Evolutionary conservation across 2,888 invertebrate species (phyloP), one percentile per base, ranked within the genome.

Genomic region (Micropterix aruncella): DNA sequence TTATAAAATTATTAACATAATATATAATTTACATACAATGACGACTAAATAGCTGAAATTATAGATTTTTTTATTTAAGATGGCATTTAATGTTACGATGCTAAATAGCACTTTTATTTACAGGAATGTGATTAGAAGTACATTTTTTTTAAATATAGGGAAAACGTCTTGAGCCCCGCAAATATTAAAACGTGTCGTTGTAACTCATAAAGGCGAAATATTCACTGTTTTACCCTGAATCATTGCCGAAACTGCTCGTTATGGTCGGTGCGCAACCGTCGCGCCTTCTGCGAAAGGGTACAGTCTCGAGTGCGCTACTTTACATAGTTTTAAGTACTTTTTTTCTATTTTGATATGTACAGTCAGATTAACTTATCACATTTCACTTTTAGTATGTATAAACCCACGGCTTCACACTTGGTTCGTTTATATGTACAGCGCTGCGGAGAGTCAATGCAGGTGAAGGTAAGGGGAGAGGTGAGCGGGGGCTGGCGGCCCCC

Each of bases 401-500:
- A n/a, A n/a, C n/a, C n/a, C n/a, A n/a, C n/a, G n/a, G n/a, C n/a
- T n/a, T n/a, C 12, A 27, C 27, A 27, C 12, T 27, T 27, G 12
- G 27, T 27, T 27, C 27, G 7, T 27, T 7, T 27, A 27, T 27
- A 27, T 27, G 5, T 12, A 27, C 27, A 27, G 27, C 7, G 27
- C 5, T 7, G 12, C 12, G 12, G 27, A 12, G 7, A 7, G 5
- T 27, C 12, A 27, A 27, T 27, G 27, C 5, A 27, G 27, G 27
- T 27, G 27, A 27, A 27, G 27, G 27, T 27, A 27, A 27, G 50
- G 44, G 46, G 47, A 38, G 41, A 45, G 47, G 4, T n/a, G 37
- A 16, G 38, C 12, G 44, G 44, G 17, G 18, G 46, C 14, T 17
- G 45, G 46, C 41, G 46, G 64, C 67, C 68, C 68, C 68, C 27